Percentiles rank a stretch among this genome's conserved stretches.
These are phyloP conservation scores for Hermaeophaga mercurialis DNA, from an alignment of 2,888 invertebrate genomes.

Conservation along the genomic window DNA sequence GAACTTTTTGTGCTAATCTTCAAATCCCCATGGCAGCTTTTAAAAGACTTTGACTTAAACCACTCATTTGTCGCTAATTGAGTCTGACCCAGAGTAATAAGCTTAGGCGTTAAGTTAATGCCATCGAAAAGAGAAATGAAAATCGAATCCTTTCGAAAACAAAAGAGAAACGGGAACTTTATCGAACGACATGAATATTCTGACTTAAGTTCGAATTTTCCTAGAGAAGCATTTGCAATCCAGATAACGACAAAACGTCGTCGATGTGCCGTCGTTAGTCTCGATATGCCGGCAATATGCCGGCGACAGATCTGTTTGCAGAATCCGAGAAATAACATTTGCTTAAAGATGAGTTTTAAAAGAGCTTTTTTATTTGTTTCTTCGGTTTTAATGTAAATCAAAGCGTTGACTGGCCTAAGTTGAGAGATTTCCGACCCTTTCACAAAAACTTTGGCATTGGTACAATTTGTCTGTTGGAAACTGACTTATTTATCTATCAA, in stretches of 20 bases:
- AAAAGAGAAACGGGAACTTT: conserved; percentile 1
- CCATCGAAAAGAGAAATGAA: conserved; percentile 2
- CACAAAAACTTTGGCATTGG: too few species aligned
- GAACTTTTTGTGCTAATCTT: too few species aligned
- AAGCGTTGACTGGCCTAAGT: too few species aligned
- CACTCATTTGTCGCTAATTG: neutral
- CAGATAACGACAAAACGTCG: neutral
- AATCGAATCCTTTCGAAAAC: conserved; percentile 11
- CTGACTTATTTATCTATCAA: too few species aligned
- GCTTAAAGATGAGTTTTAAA: conserved; percentile 1
- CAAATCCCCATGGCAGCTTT: too few species aligned
- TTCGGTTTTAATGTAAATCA: neutral
- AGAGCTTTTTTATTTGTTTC: neutral
- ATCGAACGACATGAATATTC: conserved; percentile 2
- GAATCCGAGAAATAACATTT: conserved; percentile 2
- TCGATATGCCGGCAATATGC: neutral
- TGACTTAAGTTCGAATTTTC: conserved; percentile 5
- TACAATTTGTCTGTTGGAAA: too few species aligned
- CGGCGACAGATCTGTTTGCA: neutral
- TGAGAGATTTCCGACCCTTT: too few species aligned
- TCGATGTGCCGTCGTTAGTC: neutral
- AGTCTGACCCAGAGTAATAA: neutral
- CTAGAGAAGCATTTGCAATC: conserved; percentile 4
- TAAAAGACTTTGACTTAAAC: too few species aligned
- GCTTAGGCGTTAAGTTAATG: conserved; percentile 6